These are phyloP conservation scores for Blera fallax DNA, from an alignment of 2,888 invertebrate species.

Conservation along the genomic window DNA sequence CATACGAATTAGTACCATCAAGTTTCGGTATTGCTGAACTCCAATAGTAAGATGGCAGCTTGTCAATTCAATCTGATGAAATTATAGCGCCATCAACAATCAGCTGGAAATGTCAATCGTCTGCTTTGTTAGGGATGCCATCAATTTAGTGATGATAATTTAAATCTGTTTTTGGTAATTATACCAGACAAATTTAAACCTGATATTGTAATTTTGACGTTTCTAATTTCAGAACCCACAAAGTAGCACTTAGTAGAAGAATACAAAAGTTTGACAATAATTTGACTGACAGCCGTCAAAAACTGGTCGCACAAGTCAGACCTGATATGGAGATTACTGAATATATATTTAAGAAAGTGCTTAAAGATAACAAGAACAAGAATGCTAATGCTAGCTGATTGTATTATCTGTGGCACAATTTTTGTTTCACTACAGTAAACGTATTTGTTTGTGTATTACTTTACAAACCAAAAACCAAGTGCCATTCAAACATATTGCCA, in stretches of 20 bases:
- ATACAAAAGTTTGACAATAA: neutral
- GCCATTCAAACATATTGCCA: conserved; percentile 51
- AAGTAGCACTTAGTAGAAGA: neutral
- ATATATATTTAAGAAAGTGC: neutral
- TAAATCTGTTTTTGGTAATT: neutral
- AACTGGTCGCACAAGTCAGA: conserved; percentile 19
- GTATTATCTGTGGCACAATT: neutral
- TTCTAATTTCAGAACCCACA: neutral
- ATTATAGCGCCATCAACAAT: neutral
- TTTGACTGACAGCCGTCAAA: neutral
- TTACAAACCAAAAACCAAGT: conserved; percentile 41
- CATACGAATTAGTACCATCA: neutral
- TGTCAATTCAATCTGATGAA: neutral
- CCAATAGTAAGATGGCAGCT: neutral
- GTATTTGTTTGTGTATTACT: conserved; percentile 11
- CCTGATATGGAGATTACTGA: conserved; percentile 6
- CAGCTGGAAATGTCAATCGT: neutral
- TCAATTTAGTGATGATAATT: neutral
- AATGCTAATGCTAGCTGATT: neutral
- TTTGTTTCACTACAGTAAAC: neutral
- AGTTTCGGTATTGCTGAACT: neutral
- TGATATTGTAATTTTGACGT: neutral
- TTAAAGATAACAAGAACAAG: neutral
- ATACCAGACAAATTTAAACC: neutral
- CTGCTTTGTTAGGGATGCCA: neutral